Base-by-base conservation (phyloP, 2,113 vertebrate species). In the Datnioides undecimradiatus region DNA sequence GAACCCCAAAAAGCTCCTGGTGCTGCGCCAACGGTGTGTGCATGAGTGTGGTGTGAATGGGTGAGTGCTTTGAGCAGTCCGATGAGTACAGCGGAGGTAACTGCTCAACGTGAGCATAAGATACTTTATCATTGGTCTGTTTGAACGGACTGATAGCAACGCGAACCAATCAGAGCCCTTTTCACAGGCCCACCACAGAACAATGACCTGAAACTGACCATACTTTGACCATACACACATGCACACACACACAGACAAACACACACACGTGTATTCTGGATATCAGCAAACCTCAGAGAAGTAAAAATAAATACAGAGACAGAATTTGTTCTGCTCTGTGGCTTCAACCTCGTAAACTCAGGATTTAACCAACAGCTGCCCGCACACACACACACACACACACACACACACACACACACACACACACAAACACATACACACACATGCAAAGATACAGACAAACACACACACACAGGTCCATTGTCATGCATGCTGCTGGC, bases 401-500 rank as follows among this genome's bases (percentile, higher is more conserved):
- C 36, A 58, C 31, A 34, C 12, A 59, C 40, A 45, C 27, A 46
- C 38, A 41, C 41, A 14, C 66, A 67, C 25, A 52, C 21, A 40
- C 51, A 45, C 34, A 49, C 34, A 67, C 72, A 72, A 13, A 59
- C 27, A 43, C 64, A 51, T 34, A 40, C 52, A 69, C 14, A 51
- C 40, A 45, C 71, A 66, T 49, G 63, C 21, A 40, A 34, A 64
- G 38, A 62, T 36, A 51, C 14, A 41, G 36, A 62, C 23, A 58
- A 9, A 65, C 46, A 68, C 40, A 76, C 76, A 69, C 72, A 88
- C 84, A 86, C n/a, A 59, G 58, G 19, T 43, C 62, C 72, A 88
- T 90, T 86, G 92, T 94, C 87, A 91, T 89, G 90, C 89, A 76
- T 92, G 90, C 92, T 90, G 88, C 88, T 85, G 82, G 75, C 88